These are phyloP conservation scores for Jaculus jaculus DNA, from an alignment of 2,113 vertebrate genomes.

Conservation along the genomic window DNA sequence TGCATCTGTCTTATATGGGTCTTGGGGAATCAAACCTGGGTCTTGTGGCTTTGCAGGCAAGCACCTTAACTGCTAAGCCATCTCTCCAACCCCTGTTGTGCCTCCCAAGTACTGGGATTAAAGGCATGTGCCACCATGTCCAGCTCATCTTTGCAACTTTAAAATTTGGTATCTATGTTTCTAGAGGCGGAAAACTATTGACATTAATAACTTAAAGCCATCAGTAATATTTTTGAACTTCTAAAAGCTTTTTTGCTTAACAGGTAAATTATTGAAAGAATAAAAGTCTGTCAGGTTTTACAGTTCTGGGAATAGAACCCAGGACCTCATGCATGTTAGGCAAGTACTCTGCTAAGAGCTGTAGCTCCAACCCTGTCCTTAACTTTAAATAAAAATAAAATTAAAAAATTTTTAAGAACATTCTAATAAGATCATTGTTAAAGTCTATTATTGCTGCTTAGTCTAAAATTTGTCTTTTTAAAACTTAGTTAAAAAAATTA, in stretches of 20 bases:
- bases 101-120: too few species aligned
- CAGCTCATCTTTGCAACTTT: not conserved
- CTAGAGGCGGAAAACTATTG: not conserved
- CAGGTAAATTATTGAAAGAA: not conserved
- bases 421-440: not conserved
- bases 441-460: not conserved
- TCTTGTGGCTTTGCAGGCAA: too few species aligned
- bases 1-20: too few species aligned
- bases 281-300: not conserved
- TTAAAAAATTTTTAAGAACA: too few species aligned
- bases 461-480: not conserved
- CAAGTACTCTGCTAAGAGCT: not conserved
- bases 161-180: not conserved
- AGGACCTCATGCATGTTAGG: not conserved
- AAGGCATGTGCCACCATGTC: too few species aligned
- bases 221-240: not conserved
- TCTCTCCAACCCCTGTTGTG: too few species aligned
- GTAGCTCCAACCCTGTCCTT: not conserved
- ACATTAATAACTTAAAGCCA: conserved; percentile 42
- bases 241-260: conserved; percentile 16
- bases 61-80: too few species aligned
- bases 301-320: not conserved
- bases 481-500: too few species aligned
- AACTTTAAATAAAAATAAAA: not conserved
- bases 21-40: too few species aligned